Percentiles rank a stretch among this genome's conserved stretches.
Evolutionary conservation across 2,113 vertebrate species (phyloP).

Genomic region (Silurus glanis): DNA sequence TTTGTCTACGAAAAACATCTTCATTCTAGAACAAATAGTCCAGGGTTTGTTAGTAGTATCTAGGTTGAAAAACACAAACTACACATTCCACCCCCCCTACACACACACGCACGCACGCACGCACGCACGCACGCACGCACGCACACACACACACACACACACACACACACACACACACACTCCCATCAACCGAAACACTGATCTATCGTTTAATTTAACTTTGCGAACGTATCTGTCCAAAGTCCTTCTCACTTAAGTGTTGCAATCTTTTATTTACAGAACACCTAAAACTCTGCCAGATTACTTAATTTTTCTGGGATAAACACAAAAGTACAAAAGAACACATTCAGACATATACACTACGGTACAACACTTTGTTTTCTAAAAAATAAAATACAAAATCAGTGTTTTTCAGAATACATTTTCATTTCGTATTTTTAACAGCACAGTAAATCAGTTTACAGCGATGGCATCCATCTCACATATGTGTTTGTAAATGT

Average conservation of each 20-base stretch:
- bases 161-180: too few relatives aligned
- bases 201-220: too few relatives aligned
- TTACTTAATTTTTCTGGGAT: not conserved
- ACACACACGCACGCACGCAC: too few relatives aligned
- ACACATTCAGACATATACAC: not conserved
- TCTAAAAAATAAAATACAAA: not conserved
- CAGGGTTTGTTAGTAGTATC: not conserved
- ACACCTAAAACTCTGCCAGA: not conserved
- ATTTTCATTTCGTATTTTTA: not conserved
- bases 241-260: not conserved
- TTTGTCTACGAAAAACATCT: not conserved
- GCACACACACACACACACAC: not conserved
- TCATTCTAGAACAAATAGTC: not conserved
- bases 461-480: slow-evolving; percentile 62
- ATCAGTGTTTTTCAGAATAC: not conserved
- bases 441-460: slow-evolving; percentile 28
- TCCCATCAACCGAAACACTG: not conserved
- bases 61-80: not conserved
- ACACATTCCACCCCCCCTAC: too few relatives aligned
- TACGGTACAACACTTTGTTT: not conserved
- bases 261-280: slow-evolving; percentile 18
- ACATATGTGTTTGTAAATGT: slow-evolving; percentile 62
- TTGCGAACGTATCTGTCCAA: not conserved
- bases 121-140: not conserved
- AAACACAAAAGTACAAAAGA: slow-evolving; percentile 21